Conservation (phyloP, 2,113 vertebrate genomes). For the Melanotaenia duboulayi region DNA sequence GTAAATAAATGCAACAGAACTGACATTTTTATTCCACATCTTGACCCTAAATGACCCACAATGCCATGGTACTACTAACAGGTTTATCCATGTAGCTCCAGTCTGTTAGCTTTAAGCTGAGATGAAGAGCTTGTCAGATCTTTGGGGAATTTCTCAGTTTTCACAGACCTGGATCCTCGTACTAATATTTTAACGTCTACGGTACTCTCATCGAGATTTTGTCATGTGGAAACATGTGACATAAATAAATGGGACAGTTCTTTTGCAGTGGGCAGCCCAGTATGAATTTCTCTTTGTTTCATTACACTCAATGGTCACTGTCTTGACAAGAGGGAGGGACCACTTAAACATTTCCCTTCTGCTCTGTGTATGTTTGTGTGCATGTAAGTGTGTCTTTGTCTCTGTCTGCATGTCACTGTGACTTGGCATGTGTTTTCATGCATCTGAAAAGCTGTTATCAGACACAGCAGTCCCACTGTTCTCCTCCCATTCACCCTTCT, state of each 20-base stretch:
- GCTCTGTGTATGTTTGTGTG: background rate
- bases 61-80: background rate
- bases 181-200: too few relatives aligned
- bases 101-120: too few relatives aligned
- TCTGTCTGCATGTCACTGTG: conserved; percentile 37
- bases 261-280: background rate
- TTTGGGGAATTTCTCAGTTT: background rate
- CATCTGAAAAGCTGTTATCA: conserved; percentile 72
- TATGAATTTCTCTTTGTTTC: background rate
- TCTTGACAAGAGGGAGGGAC: background rate
- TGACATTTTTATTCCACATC: background rate
- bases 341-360: conserved; percentile 10
- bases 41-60: background rate
- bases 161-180: background rate
- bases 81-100: background rate
- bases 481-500: conserved; percentile 62
- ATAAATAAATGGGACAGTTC: too few relatives aligned
- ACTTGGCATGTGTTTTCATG: conserved; percentile 55
- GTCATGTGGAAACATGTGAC: too few relatives aligned
- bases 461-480: conserved; percentile 77
- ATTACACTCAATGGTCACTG: background rate
- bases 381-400: conserved; percentile 32
- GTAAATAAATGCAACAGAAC: background rate
- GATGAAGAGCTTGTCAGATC: too few relatives aligned
- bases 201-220: too few relatives aligned